A percentile compares a stretch with the other conserved stretches of the same genome.
Evolutionary conservation across 1,140 invertebrate genomes (phyloP).

Genomic region (Andricus grossulariae): DNA sequence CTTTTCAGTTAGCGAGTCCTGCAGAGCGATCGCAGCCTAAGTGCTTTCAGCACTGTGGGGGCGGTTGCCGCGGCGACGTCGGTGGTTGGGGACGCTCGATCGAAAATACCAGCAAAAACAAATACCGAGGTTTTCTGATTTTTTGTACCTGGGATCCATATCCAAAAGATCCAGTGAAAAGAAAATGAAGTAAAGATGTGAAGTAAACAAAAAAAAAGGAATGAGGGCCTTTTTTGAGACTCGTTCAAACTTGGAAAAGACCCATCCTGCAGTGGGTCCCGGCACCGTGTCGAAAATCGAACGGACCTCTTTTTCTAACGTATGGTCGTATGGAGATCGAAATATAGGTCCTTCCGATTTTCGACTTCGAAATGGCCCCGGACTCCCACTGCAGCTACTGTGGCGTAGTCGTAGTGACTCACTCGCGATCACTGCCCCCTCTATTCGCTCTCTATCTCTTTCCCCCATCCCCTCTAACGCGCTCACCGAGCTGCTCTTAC

Average conservation of each 20-base stretch:
- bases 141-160: constrained; percentile 34
- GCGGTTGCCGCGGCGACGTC: constrained; percentile 39
- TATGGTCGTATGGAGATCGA: too few species aligned
- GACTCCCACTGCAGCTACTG: constrained; percentile 50
- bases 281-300: too few species aligned
- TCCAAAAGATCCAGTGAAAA: constrained; percentile 38
- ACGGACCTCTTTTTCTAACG: too few species aligned
- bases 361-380: too few species aligned
- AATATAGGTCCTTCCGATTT: too few species aligned
- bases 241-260: constrained; percentile 40
- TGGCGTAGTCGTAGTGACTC: constrained; percentile 66
- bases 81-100: constrained; percentile 43
- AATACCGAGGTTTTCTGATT: constrained; percentile 25
- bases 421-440: constrained; percentile 56
- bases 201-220: constrained; percentile 13
- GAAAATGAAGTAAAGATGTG: constrained; percentile 11
- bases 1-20: constrained; percentile 1
- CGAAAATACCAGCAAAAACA: constrained; percentile 44
- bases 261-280: constrained; percentile 43
- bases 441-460: constrained; percentile 38
- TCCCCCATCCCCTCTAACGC: constrained; percentile 2
- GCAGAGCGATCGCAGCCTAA: constrained; percentile 32
- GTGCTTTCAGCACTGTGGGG: constrained; percentile 44
- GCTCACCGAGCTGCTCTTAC: constrained; percentile 32
- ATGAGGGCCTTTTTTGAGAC: neutral